Percentiles rank a stretch among this genome's conserved stretches.
phyloP scores from a whole-genome alignment of 35 echinoderm and acorn worm species.

The Patiria miniata region DNA sequence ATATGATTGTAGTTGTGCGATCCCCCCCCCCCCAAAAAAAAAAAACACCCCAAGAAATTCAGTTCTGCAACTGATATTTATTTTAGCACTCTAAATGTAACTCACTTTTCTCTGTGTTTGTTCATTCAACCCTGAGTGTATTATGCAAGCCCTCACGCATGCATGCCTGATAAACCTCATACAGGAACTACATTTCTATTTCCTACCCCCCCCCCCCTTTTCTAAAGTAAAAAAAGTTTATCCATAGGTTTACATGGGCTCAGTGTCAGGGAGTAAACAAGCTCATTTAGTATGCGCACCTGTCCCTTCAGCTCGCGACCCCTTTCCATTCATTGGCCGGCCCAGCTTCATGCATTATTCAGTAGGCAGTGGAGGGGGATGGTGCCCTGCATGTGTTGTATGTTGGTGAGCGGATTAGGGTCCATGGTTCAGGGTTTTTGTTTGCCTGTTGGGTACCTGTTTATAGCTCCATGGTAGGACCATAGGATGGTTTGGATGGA shows the following conservation, averaged over 20 bases:
- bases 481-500: too few relatives aligned
- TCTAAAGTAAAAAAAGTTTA: background rate
- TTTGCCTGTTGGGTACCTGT: background rate
- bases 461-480: too few relatives aligned
- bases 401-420: background rate
- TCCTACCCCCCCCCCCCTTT: background rate
- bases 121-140: background rate
- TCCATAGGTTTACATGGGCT: background rate
- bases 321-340: constrained; percentile 29
- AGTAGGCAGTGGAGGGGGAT: constrained; percentile 15
- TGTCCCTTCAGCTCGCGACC: constrained; percentile 37
- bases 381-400: background rate
- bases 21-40: too few relatives aligned
- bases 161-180: background rate
- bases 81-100: too few relatives aligned
- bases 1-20: too few relatives aligned
- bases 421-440: background rate
- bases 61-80: too few relatives aligned
- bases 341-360: constrained; percentile 34
- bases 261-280: constrained; percentile 22
- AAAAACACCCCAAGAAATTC: too few relatives aligned
- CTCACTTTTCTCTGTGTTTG: background rate
- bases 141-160: background rate
- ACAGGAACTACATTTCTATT: background rate
- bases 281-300: constrained; percentile 55